Conservation (phyloP, 2,797 vertebrate species). For the Gambusia yucatana region DNA sequence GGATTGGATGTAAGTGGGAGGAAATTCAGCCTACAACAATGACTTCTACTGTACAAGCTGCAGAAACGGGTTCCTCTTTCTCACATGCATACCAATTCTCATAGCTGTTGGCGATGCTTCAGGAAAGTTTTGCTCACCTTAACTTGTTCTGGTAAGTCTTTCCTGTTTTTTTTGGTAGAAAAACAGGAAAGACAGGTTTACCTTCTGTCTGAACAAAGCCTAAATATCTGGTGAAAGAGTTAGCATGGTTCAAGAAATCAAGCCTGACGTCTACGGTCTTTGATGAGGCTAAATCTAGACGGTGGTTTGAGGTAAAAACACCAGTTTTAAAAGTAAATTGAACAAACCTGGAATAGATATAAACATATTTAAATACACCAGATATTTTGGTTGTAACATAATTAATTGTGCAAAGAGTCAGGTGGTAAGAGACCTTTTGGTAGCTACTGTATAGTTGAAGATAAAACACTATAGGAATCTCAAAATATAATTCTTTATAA, state of each 20-base stretch:
- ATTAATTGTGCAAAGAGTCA: background rate
- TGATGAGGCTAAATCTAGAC: background rate
- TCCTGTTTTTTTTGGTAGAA: background rate
- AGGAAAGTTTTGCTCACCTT: background rate
- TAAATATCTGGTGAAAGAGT: background rate
- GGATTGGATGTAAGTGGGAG: slow-evolving; percentile 22
- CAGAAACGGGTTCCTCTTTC: background rate
- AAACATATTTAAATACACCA: background rate
- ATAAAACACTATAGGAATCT: too few relatives aligned
- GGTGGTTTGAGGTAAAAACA: background rate
- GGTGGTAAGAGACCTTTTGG: background rate
- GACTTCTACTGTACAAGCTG: slow-evolving; percentile 34
- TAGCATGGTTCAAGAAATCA: background rate
- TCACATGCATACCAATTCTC: background rate
- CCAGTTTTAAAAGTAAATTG: background rate
- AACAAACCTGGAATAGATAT: background rate
- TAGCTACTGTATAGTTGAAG: background rate
- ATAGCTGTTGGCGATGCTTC: background rate
- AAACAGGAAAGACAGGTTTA: background rate
- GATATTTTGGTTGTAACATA: background rate
- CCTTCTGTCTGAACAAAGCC: background rate
- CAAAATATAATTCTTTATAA: background rate
- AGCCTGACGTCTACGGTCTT: background rate
- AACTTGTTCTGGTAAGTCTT: background rate
- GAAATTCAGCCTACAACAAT: slow-evolving; percentile 40